Percentiles rank a stretch among this genome's conserved stretches.
phyloP scores from a whole-genome alignment of 2,888 invertebrate genomes.

The Gasteruption jaculator region DNA sequence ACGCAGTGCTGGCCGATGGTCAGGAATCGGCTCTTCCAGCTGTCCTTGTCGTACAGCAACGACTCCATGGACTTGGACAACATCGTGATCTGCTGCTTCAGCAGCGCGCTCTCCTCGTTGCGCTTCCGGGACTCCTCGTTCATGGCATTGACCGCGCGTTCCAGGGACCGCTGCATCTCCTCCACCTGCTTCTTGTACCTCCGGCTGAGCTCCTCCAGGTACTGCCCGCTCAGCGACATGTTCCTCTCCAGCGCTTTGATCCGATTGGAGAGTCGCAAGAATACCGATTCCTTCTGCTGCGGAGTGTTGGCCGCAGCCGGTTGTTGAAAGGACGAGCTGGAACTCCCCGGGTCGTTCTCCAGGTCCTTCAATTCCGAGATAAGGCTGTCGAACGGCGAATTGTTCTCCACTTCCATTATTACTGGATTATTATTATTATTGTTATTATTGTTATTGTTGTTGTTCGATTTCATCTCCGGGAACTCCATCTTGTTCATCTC shows the following conservation, averaged over 20 bases:
- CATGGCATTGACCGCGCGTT: constrained; percentile 71
- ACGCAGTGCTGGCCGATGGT: constrained; percentile 56
- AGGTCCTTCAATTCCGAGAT: constrained; percentile 47
- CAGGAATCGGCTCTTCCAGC: constrained; percentile 61
- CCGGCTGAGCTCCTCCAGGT: constrained; percentile 91
- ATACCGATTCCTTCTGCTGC: constrained; percentile 88
- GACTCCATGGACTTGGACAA: constrained; percentile 61
- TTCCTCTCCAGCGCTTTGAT: constrained; percentile 95
- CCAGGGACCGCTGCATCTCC: constrained; percentile 83
- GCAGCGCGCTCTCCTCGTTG: constrained; percentile 69
- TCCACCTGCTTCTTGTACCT: constrained; percentile 96
- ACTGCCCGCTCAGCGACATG: constrained; percentile 94
- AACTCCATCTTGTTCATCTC: constrained; percentile 17
- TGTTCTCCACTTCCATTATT: no score
- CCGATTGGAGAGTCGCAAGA: constrained; percentile 89
- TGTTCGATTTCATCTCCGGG: constrained; percentile 18
- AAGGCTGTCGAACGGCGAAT: constrained; percentile 43
- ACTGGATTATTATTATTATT: no score
- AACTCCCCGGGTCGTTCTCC: constrained; percentile 42
- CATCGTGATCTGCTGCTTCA: constrained; percentile 63
- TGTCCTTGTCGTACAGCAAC: constrained; percentile 61
- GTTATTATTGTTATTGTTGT: no score
- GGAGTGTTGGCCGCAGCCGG: constrained; percentile 40
- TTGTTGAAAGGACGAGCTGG: constrained; percentile 43
- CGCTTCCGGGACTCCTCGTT: constrained; percentile 70